Evolutionary conservation across 2,888 invertebrate genomes (phyloP).

Genomic region (Hololepta plana): DNA sequence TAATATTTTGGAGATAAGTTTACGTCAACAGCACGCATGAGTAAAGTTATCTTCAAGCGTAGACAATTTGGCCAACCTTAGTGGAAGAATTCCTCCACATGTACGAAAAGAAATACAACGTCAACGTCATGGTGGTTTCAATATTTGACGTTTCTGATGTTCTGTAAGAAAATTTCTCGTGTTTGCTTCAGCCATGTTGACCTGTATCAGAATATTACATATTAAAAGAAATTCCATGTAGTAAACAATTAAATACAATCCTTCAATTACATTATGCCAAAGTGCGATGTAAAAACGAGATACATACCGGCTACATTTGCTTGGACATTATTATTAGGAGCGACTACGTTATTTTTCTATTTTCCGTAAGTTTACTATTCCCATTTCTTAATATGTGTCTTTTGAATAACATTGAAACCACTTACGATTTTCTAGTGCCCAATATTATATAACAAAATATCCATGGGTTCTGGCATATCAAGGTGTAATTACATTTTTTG

Average conservation of each 20-base stretch:
- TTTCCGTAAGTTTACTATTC: constrained; percentile 84
- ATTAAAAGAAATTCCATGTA: no score
- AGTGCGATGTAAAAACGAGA: constrained; percentile 92
- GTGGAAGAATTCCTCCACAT: no score
- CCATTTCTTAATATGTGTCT: constrained; percentile 13
- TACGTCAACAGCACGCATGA: no score
- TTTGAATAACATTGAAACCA: constrained; percentile 13
- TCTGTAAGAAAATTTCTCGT: constrained; percentile 11
- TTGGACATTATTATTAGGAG: constrained; percentile 87
- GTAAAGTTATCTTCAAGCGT: no score
- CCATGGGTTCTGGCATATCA: constrained; percentile 88
- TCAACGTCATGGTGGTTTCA: neutral
- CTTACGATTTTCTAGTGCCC: constrained; percentile 44
- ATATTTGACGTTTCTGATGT: constrained; percentile 8
- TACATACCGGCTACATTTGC: constrained; percentile 97
- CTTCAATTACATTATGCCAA: constrained; percentile 56
- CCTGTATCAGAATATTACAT: constrained; percentile 21
- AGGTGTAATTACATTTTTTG: constrained; percentile 90
- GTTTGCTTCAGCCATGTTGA: constrained; percentile 26
- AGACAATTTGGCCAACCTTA: no score
- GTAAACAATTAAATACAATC: no score
- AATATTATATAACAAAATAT: constrained; percentile 63
- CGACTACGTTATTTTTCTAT: constrained; percentile 89
- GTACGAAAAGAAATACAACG: no score
- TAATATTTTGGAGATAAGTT: no score